Percentiles rank a stretch among this genome's conserved stretches.
Evolutionary conservation across 1,140 invertebrate genomes (phyloP).

Genomic region (Drosophila equinoxialis): DNA sequence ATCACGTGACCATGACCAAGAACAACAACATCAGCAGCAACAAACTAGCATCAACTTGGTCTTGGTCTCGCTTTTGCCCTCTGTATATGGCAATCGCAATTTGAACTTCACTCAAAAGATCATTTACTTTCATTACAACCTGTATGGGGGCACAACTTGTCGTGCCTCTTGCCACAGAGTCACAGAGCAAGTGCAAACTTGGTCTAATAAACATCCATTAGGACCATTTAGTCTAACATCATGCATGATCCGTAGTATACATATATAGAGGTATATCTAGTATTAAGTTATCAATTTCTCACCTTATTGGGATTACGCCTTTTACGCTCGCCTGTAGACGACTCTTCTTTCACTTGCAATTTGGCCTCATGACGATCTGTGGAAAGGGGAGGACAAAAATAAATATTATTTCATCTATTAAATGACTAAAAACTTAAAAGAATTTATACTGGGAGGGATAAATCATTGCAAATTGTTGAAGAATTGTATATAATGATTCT

Average conservation of each 20-base stretch:
- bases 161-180: constrained; percentile 36
- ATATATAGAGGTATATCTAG: not conserved
- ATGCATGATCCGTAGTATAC: constrained; percentile 46
- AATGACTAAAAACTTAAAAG: too few relatives aligned
- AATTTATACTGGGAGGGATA: too few relatives aligned
- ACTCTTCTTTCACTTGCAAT: constrained; percentile 46
- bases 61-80: constrained; percentile 41
- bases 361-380: constrained; percentile 86
- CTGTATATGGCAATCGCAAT: constrained; percentile 75
- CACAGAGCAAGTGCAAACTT: constrained; percentile 73
- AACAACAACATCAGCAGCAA: constrained; percentile 51
- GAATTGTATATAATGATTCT: too few relatives aligned
- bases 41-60: constrained; percentile 35
- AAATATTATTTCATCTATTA: too few relatives aligned
- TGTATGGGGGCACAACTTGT: constrained; percentile 53
- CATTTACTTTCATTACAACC: constrained; percentile 78
- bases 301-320: constrained; percentile 72
- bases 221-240: constrained; percentile 35
- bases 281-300: constrained; percentile 37
- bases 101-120: constrained; percentile 77
- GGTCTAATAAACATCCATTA: constrained; percentile 77
- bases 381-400: constrained; percentile 29
- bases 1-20: constrained; percentile 82
- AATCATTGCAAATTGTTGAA: too few relatives aligned
- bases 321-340: constrained; percentile 58